Conservation (phyloP, 1,140 invertebrate species). For the Calliopsis andreniformis region DNA sequence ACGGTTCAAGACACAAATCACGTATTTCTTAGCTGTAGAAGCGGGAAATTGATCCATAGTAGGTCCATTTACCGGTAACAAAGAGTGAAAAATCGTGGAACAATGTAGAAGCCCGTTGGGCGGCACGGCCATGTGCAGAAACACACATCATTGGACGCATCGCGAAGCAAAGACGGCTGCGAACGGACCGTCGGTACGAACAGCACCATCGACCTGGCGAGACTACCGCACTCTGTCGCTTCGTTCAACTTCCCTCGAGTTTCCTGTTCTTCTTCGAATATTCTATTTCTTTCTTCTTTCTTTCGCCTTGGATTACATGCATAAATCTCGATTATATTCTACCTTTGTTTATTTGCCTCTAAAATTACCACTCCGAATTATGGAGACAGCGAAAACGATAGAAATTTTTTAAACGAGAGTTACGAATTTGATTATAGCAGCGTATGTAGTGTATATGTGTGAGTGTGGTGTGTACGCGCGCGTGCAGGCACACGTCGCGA, state of each 20-base stretch:
- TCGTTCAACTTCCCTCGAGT: slow-evolving; percentile 35
- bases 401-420: slow-evolving; percentile 20
- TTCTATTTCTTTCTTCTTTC: not conserved
- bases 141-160: slow-evolving; percentile 77
- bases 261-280: slow-evolving; percentile 33
- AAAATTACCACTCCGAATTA: not conserved
- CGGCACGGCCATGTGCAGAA: slow-evolving; percentile 80
- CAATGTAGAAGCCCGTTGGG: slow-evolving; percentile 69
- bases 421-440: slow-evolving; percentile 40
- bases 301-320: not conserved
- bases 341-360: not conserved
- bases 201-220: slow-evolving; percentile 71
- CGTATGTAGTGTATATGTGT: no score
- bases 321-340: not conserved
- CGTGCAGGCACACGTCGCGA: no score
- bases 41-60: slow-evolving; percentile 42
- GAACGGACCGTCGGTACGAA: slow-evolving; percentile 75
- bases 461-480: no score
- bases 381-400: not conserved
- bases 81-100: slow-evolving; percentile 67
- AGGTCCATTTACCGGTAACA: slow-evolving; percentile 75
- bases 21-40: slow-evolving; percentile 13
- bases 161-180: slow-evolving; percentile 76
- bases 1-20: slow-evolving; percentile 3
- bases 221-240: slow-evolving; percentile 60